phyloP scores from a whole-genome alignment of 2,113 vertebrate species.

The Nerophis lumbriciformis region DNA sequence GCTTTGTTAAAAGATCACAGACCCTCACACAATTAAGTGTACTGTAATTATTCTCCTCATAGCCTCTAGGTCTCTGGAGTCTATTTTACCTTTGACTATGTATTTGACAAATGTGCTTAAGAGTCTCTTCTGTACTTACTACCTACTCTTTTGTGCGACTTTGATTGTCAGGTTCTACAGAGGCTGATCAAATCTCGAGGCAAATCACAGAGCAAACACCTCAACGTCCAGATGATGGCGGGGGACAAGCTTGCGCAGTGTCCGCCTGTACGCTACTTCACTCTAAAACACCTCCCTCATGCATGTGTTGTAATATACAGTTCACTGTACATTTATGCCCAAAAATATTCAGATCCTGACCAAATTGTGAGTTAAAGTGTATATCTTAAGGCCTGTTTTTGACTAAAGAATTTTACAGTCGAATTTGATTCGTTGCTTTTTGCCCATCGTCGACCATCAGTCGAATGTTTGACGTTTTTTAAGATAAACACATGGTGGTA shows the following conservation, averaged over 20 bases:
- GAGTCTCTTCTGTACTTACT: too few species aligned
- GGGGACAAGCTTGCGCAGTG: slow-evolving; percentile 94
- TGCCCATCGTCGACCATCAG: too few species aligned
- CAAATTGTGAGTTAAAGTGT: background rate
- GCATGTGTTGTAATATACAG: background rate
- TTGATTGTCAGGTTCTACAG: slow-evolving; percentile 81
- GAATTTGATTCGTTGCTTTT: too few species aligned
- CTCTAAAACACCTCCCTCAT: background rate
- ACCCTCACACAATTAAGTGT: background rate
- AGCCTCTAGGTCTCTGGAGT: background rate
- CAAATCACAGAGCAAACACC: slow-evolving; percentile 95
- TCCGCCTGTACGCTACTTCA: slow-evolving; percentile 77
- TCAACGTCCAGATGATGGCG: slow-evolving; percentile 97
- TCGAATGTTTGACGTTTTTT: too few species aligned
- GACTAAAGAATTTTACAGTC: too few species aligned
- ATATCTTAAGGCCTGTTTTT: too few species aligned
- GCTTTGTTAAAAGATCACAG: too few species aligned
- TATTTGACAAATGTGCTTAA: background rate
- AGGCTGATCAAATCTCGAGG: slow-evolving; percentile 91
- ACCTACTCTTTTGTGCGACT: background rate
- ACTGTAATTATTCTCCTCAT: too few species aligned
- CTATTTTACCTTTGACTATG: background rate
- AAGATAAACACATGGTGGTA: too few species aligned
- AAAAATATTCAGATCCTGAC: background rate
- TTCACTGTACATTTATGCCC: background rate